phyloP scores from a whole-genome alignment of 1,140 invertebrate species.

The Semibalanus balanoides region DNA sequence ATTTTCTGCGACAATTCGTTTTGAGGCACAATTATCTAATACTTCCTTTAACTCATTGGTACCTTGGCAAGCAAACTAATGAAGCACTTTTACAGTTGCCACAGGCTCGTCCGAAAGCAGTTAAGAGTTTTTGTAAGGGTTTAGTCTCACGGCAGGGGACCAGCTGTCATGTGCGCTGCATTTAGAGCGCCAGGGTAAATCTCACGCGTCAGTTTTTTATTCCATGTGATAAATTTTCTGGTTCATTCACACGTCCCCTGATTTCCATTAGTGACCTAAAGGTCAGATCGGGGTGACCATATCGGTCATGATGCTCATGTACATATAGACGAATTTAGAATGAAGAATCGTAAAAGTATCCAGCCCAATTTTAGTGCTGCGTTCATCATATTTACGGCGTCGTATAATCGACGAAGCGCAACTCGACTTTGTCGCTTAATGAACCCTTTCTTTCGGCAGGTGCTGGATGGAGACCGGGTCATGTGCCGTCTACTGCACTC shows the following conservation, averaged over 20 bases:
- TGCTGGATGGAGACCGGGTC: not conserved
- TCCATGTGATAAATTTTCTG: not conserved
- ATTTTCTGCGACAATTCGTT: too few species aligned
- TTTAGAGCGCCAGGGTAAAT: too few species aligned
- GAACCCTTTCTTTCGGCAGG: not conserved
- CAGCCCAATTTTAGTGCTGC: not conserved
- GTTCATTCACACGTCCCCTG: not conserved
- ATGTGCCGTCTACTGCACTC: not conserved
- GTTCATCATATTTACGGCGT: not conserved
- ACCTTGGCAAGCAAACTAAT: too few species aligned
- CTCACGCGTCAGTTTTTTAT: too few species aligned
- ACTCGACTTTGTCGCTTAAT: not conserved
- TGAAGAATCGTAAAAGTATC: not conserved
- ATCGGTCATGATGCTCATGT: not conserved
- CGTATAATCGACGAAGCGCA: not conserved
- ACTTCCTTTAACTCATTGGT: too few species aligned
- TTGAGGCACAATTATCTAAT: too few species aligned
- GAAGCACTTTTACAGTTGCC: too few species aligned
- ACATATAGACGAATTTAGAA: not conserved
- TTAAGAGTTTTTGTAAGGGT: too few species aligned
- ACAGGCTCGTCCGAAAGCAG: too few species aligned
- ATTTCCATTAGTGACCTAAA: not conserved
- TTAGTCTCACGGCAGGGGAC: too few species aligned
- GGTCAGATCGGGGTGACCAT: not conserved
- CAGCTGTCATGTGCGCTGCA: too few species aligned